Percentiles rank a stretch among this genome's conserved stretches.
Conservation (phyloP, 2,888 invertebrate genomes). For the Agriopis aurantiaria region DNA sequence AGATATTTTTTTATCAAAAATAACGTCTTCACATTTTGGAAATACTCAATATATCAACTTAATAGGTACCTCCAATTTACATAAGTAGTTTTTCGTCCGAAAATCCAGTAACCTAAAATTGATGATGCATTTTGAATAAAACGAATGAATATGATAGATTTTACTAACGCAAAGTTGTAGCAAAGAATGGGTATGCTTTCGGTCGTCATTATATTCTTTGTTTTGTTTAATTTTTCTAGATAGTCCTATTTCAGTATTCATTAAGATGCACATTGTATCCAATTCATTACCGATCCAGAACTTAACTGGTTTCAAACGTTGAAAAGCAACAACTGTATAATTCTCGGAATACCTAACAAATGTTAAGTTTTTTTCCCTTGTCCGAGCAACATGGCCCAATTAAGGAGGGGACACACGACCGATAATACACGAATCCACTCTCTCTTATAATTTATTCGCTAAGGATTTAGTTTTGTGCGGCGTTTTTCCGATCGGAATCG, state of each 20-base stretch:
- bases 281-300: constrained; percentile 49
- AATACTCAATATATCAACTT: no score
- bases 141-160: no score
- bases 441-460: constrained; percentile 83
- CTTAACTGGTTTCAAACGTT: constrained; percentile 53
- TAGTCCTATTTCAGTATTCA: constrained; percentile 48
- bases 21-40: no score
- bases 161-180: neutral
- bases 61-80: no score
- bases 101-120: no score
- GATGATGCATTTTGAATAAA: no score
- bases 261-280: constrained; percentile 39
- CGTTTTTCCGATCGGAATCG: constrained; percentile 77
- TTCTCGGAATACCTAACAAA: constrained; percentile 85
- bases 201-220: neutral
- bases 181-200: neutral
- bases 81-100: no score
- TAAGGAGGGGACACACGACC: constrained; percentile 70
- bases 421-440: constrained; percentile 51
- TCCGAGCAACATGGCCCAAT: constrained; percentile 81
- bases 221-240: constrained; percentile 2
- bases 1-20: no score
- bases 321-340: constrained; percentile 79
- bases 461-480: constrained; percentile 73
- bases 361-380: constrained; percentile 80